Conservation (phyloP, 2,888 invertebrate genomes). For the Labia minor region DNA sequence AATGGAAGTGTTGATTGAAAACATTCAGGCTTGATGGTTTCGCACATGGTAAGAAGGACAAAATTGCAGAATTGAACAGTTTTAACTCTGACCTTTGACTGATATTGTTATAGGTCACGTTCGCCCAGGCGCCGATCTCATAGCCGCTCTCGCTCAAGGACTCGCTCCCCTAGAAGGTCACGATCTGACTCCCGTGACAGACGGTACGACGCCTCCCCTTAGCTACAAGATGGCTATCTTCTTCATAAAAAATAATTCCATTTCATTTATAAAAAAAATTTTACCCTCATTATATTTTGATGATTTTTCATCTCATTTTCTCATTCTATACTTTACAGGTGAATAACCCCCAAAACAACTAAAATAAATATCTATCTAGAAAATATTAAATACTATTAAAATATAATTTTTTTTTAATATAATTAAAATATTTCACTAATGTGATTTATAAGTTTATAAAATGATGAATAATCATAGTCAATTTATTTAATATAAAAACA, state of each 20-base stretch:
- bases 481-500: slow-evolving; percentile 3
- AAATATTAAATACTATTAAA: background rate
- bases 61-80: background rate
- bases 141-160: slow-evolving; percentile 23
- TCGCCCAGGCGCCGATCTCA: slow-evolving; percentile 24
- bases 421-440: background rate
- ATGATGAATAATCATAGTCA: background rate
- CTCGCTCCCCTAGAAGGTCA: slow-evolving; percentile 24
- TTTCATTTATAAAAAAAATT: background rate
- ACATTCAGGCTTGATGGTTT: background rate
- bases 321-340: slow-evolving; percentile 5
- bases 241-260: background rate
- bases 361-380: background rate
- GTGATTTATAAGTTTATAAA: background rate
- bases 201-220: slow-evolving; percentile 19
- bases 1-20: background rate
- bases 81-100: background rate
- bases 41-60: slow-evolving; percentile 1
- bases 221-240: background rate
- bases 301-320: background rate
- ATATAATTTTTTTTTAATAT: background rate
- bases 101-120: slow-evolving; percentile 22
- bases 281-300: background rate
- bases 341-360: background rate
- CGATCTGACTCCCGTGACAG: slow-evolving; percentile 25